Conservation (phyloP, 1,140 invertebrate genomes). For the Pemphigus obesinymphae region DNA sequence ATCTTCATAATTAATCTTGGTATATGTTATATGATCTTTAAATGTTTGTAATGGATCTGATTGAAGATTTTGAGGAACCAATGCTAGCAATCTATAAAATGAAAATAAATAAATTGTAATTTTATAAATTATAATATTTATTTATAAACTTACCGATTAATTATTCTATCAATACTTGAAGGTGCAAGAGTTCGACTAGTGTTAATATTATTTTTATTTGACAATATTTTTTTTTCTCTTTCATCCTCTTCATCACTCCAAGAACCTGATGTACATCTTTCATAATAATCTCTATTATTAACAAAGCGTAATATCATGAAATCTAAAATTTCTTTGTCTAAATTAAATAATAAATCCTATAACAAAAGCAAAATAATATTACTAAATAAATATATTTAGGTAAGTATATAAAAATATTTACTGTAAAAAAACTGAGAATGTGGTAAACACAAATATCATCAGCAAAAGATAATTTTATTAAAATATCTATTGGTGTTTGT, state of each 20-base stretch:
- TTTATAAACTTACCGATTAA: neutral
- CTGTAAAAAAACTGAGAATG: conserved; percentile 7
- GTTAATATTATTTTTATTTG: neutral
- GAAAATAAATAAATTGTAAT: neutral
- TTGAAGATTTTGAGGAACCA: conserved; percentile 11
- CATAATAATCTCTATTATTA: conserved; percentile 27
- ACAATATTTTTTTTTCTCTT: conserved; percentile 24
- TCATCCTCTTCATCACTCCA: conserved; percentile 36
- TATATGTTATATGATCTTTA: neutral
- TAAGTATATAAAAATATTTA: neutral
- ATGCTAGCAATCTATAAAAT: neutral
- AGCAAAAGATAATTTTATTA: neutral
- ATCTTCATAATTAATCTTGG: neutral
- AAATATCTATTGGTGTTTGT: conserved; percentile 18
- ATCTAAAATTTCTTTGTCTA: conserved; percentile 3
- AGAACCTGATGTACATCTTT: neutral
- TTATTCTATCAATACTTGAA: conserved; percentile 32
- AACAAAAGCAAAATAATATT: neutral
- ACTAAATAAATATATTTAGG: neutral
- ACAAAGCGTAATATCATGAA: conserved; percentile 19
- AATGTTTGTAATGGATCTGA: conserved; percentile 23
- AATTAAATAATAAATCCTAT: neutral
- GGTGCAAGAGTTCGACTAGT: conserved; percentile 34
- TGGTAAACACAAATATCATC: neutral
- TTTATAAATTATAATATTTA: neutral